These are phyloP conservation scores for Muscicapa striata DNA, from an alignment of 2,797 vertebrate species.

Conservation along the genomic window DNA sequence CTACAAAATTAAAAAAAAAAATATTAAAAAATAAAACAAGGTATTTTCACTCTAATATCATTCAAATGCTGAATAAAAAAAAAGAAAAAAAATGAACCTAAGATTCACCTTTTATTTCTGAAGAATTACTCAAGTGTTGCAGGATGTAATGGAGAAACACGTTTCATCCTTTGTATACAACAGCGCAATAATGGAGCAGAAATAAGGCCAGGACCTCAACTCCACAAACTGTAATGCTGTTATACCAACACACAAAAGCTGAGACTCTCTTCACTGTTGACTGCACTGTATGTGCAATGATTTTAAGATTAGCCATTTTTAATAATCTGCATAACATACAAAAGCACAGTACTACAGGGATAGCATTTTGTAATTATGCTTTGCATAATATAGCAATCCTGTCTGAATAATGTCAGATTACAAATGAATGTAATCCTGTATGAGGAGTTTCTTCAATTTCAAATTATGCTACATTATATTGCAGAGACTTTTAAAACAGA, in stretches of 20 bases:
- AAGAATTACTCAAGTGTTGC: slow-evolving; percentile 18
- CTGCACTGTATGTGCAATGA: neutral
- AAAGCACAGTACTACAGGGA: slow-evolving; percentile 52
- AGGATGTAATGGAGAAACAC: slow-evolving; percentile 7
- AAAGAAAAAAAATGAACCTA: neutral
- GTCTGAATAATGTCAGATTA: slow-evolving; percentile 73
- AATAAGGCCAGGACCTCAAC: slow-evolving; percentile 25
- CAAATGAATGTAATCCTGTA: slow-evolving; percentile 57
- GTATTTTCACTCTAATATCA: slow-evolving; percentile 38
- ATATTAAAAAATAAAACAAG: neutral
- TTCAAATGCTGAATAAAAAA: neutral
- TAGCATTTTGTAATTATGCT: slow-evolving; percentile 63
- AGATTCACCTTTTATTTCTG: neutral
- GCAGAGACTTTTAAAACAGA: slow-evolving; percentile 41
- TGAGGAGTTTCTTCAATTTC: slow-evolving; percentile 64
- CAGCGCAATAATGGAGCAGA: slow-evolving; percentile 18
- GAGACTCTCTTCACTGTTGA: neutral
- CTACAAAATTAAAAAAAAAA: neutral
- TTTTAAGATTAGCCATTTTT: slow-evolving; percentile 75
- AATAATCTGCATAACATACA: slow-evolving; percentile 68
- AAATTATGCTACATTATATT: slow-evolving; percentile 45
- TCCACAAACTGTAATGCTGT: neutral
- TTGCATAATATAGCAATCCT: slow-evolving; percentile 68
- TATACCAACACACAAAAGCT: neutral
- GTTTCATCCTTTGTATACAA: slow-evolving; percentile 5